These are phyloP conservation scores for Plusia festucae DNA, from an alignment of 2,888 invertebrate species.

Conservation along the genomic window DNA sequence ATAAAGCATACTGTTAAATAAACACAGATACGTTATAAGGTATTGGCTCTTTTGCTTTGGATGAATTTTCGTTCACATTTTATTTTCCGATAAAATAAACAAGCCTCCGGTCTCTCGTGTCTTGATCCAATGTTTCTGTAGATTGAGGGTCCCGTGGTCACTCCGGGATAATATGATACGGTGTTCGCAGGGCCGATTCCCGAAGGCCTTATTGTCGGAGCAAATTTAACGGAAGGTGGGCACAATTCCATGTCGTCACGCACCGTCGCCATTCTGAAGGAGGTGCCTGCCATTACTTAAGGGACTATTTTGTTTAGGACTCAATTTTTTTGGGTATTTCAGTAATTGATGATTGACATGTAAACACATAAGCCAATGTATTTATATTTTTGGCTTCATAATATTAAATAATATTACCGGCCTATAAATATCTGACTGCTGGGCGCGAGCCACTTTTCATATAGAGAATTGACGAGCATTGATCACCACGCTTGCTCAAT, in stretches of 20 bases:
- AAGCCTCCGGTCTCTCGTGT: conserved; percentile 30
- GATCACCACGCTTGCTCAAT: too few species aligned
- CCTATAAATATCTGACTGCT: too few species aligned
- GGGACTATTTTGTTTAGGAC: conserved; percentile 46
- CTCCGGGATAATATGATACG: conserved; percentile 69
- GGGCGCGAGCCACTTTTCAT: too few species aligned
- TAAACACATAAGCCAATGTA: background rate
- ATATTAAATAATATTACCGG: too few species aligned
- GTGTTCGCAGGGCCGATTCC: conserved; percentile 65
- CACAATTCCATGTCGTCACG: conserved; percentile 59
- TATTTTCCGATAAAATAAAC: background rate
- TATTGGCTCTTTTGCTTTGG: too few species aligned
- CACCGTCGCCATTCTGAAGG: conserved; percentile 44
- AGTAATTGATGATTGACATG: background rate
- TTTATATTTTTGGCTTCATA: too few species aligned
- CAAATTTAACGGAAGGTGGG: conserved; percentile 78
- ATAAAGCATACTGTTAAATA: too few species aligned
- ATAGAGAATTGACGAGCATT: too few species aligned
- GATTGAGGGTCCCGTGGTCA: conserved; percentile 73
- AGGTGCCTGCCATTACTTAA: conserved; percentile 49
- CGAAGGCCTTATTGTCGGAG: conserved; percentile 71
- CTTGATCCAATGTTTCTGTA: conserved; percentile 54
- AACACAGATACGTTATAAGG: too few species aligned
- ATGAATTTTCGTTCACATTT: too few species aligned
- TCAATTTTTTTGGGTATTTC: conserved; percentile 28